A percentile compares a stretch with the other conserved stretches of the same genome.
These are phyloP conservation scores for Metallyticus violacea DNA, from an alignment of 2,888 invertebrate genomes.

Conservation along the genomic window DNA sequence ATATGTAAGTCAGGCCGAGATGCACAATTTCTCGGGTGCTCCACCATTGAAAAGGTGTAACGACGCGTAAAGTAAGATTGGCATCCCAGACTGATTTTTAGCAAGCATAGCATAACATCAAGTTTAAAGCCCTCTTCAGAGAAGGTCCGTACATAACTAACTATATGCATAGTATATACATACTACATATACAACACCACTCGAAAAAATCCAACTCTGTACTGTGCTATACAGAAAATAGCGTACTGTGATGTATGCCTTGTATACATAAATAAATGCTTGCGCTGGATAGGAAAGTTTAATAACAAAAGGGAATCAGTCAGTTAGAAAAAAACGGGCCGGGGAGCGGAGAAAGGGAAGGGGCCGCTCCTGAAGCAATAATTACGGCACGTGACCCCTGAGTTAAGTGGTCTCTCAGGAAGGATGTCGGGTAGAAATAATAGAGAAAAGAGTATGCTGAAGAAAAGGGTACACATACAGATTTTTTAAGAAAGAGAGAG, in stretches of 20 bases:
- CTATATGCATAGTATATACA: neutral
- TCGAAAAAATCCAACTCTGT: neutral
- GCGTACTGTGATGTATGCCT: neutral
- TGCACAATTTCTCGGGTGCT: neutral
- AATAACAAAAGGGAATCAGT: neutral
- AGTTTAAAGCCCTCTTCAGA: neutral
- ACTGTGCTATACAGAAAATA: neutral
- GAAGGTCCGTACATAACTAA: neutral
- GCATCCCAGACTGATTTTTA: neutral
- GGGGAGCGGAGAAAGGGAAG: neutral
- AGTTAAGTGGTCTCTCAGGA: neutral
- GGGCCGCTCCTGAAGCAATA: neutral
- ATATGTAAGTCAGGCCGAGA: neutral
- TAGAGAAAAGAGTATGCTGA: neutral
- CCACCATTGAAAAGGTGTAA: neutral
- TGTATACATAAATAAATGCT: neutral
- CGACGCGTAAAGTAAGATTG: neutral
- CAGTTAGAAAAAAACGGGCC: neutral
- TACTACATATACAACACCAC: neutral
- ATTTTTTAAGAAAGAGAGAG: neutral
- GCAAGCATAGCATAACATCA: neutral
- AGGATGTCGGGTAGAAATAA: constrained; percentile 14
- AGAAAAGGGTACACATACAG: neutral
- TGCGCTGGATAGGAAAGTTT: neutral
- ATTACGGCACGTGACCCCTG: constrained; percentile 13